phyloP scores from a whole-genome alignment of 2,797 vertebrate genomes.

The Xenops minutus region DNA sequence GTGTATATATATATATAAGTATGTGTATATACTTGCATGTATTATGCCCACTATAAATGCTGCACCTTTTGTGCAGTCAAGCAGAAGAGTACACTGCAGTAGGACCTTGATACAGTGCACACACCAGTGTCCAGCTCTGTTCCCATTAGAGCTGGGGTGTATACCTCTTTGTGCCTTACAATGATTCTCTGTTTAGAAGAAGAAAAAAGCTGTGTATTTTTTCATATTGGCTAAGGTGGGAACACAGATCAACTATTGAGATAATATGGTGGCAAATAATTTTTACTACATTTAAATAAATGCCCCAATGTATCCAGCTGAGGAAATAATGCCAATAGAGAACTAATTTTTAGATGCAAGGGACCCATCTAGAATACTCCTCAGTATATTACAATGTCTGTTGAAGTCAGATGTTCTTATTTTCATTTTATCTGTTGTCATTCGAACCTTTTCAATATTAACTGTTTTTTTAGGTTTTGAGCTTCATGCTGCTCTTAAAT shows the following conservation, averaged over 20 bases:
- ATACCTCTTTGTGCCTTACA: conserved; percentile 35
- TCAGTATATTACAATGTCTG: conserved; percentile 3
- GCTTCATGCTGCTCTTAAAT: conserved; percentile 31
- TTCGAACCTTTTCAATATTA: conserved; percentile 2
- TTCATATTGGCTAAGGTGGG: not conserved
- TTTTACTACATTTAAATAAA: not conserved
- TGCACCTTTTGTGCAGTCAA: not conserved
- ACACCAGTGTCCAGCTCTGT: conserved; percentile 57
- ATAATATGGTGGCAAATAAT: not conserved
- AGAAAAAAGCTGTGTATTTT: conserved; percentile 23
- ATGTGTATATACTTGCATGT: conserved; percentile 49
- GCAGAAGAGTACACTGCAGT: not conserved
- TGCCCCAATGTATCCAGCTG: not conserved
- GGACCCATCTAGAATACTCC: not conserved
- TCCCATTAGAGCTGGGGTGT: conserved; percentile 9
- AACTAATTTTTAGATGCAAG: not conserved
- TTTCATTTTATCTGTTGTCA: conserved; percentile 49
- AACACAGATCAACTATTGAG: not conserved
- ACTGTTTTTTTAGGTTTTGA: conserved; percentile 5
- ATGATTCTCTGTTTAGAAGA: conserved; percentile 27
- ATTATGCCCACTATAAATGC: not conserved
- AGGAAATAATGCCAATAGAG: not conserved
- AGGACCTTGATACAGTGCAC: conserved; percentile 30
- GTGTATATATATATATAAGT: conserved; percentile 54
- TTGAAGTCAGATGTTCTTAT: conserved; percentile 53